Evolutionary conservation across 2,888 invertebrate genomes (phyloP), one percentile per base, ranked within the genome.

Genomic region (Perizoma affinitatum): DNA sequence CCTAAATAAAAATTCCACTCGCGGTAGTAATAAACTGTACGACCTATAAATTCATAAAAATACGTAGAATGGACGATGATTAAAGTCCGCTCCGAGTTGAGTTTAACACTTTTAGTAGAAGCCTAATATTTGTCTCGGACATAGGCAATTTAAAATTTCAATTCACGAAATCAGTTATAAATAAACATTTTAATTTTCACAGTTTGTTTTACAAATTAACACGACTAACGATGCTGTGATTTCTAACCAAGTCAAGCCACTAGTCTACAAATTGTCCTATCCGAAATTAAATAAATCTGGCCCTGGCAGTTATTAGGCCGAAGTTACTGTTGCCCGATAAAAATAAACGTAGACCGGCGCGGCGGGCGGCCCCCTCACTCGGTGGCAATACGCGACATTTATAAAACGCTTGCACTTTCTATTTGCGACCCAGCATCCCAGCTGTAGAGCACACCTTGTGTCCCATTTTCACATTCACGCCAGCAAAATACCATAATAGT

Each of bases 321-420:
- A 76, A 74, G 74, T 77, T 80, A 79, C 79, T 78, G 80, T 74
- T 73, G 68, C 67, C 63, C 61, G 80, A 73, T 83, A 86, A 83
- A 87, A 87, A 87, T 87, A 87, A 83, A 79, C 79, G 61, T 55
- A 71, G 69, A 72, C 74, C 71, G 70, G 22, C 22, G 22, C 22
- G 73, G 66, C 73, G 72, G 62, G 70, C 69, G 69, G 63, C 60
- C 56, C 60, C 59, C 65, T 41, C 54, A 61, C 71, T 66, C 68
- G 71, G 69, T 64, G 78, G 53, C 54, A 54, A 55, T 74, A 74
- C 79, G 80, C 83, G 88, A 87, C 88, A 88, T 90, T 88, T 88
- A 83, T 88, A 83, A 79, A 86, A 73, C 79, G 76, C 77, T 69
- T 88, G 87, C 88, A 88, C 81, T 86, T 84, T 86, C 88, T 89